Evolutionary conservation across 35 echinoderm and acorn worm species (phyloP), one percentile per base, ranked within the genome.

Genomic region (Ptychodera flava): DNA sequence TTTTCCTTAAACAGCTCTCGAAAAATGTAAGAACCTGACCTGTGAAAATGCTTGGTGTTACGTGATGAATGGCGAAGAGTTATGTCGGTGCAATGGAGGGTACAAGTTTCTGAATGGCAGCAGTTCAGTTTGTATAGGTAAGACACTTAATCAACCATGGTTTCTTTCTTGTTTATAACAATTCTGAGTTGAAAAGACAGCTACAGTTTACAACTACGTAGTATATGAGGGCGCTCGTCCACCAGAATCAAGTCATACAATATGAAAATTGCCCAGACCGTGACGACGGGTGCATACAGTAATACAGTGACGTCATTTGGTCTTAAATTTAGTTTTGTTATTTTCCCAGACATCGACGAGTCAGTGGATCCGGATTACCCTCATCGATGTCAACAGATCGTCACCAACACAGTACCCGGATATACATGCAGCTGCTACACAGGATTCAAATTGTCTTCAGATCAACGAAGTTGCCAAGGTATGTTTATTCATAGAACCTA

Each of bases 391-490:
- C 77, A 91, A 28, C 95, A 97, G 35, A 76, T 89, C 30, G 93
- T 92, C 78, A 89, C 79, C 80, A 97, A 97, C 77, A 89, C 35
- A 33, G 78, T 94, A 6, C 82, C 83, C 16, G 64, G 89, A 0
- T 97, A 78, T 31, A 16, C 78, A 16, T 97, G 95, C 86, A 38
- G 77, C 36, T 97, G 95, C 37, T n/a, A 80, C 28, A 28, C 31
- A 32, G 95, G 95, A 0, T 97, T 89, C 85, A 28, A 77, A 28
- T 45, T 97, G 0, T 83, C 87, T 1, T 52, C 84, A 36, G 95
- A 97, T 82, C 14, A 78, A 28, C 88, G 85, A 28, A 36, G 85
- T 15, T 97, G 94, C 82, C 77, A 88, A 30, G 93, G 93, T 95
- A 80, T 83, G 83, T 88, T n/a, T n/a, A n/a, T n/a, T n/a, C n/a